Percentiles rank a stretch among this genome's conserved stretches.
Evolutionary conservation across 2,113 vertebrate genomes (phyloP).

Genomic region (Psilopogon haemacephalus): DNA sequence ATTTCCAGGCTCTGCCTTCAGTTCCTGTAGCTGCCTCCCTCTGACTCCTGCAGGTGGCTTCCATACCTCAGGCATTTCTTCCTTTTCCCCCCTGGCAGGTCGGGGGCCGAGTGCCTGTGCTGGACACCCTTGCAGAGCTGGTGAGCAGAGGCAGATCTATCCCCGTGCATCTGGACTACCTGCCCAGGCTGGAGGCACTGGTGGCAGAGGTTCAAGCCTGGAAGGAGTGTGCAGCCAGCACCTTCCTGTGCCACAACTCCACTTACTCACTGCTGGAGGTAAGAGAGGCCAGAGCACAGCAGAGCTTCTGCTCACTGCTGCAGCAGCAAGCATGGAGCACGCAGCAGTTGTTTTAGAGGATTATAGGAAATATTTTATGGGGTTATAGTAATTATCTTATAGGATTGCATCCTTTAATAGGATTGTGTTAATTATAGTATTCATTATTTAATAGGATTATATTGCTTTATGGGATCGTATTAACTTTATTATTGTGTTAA

Average conservation of each 20-base stretch:
- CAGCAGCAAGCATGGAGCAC: not conserved
- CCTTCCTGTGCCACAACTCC: conserved; percentile 86
- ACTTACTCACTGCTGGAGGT: conserved; percentile 88
- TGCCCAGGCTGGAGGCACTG: conserved; percentile 85
- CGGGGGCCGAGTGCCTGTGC: conserved; percentile 76
- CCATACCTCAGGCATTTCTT: not conserved
- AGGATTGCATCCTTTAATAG: no score
- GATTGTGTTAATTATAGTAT: no score
- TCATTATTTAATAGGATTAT: not conserved
- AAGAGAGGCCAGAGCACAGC: not conserved
- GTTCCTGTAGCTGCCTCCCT: not conserved
- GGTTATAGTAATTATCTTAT: no score
- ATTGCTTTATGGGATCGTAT: no score
- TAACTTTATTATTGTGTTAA: no score
- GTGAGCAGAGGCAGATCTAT: conserved; percentile 85
- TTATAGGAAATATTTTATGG: no score
- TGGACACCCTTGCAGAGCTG: conserved; percentile 83
- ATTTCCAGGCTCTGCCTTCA: not conserved
- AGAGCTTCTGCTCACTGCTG: not conserved
- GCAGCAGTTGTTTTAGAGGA: no score
- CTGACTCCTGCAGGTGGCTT: not conserved
- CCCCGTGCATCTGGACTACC: conserved; percentile 86
- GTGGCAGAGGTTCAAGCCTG: conserved; percentile 87
- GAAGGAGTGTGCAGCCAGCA: conserved; percentile 86
- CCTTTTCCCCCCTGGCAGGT: conserved; percentile 49